These are phyloP conservation scores for Thalassarche chlororhynchos DNA, from an alignment of 2,113 vertebrate species.

Conservation along the genomic window DNA sequence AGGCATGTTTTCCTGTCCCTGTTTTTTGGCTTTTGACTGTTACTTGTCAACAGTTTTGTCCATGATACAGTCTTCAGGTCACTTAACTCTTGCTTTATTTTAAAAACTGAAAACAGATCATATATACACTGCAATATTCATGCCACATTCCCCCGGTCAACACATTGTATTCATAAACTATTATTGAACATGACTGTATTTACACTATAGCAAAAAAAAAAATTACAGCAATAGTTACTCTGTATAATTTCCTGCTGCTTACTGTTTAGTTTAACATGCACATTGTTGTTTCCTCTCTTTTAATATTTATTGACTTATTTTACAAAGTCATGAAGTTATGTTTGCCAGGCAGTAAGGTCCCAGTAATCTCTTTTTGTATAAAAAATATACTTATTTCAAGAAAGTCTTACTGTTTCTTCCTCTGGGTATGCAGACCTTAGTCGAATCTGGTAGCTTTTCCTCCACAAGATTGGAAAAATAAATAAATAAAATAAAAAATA, in stretches of 20 bases:
- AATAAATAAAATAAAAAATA: not conserved
- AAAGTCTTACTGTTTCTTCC: not conserved
- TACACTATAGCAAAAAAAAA: not conserved
- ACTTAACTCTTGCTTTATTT: not conserved
- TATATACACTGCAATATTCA: not conserved
- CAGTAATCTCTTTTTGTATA: not conserved
- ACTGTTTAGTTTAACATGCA: not conserved
- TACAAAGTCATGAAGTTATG: not conserved
- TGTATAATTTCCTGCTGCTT: not conserved
- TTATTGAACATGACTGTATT: not conserved
- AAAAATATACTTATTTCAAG: not conserved
- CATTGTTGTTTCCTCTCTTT: not conserved
- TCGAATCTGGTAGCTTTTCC: not conserved
- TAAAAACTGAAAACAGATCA: not conserved
- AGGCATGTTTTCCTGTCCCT: too few relatives aligned
- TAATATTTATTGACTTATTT: not conserved
- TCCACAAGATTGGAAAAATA: not conserved
- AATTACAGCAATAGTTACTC: not conserved
- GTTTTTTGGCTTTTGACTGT: not conserved
- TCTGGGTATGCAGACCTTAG: not conserved
- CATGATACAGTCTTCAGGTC: not conserved
- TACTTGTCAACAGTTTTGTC: not conserved
- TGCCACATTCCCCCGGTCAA: not conserved
- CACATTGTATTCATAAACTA: not conserved
- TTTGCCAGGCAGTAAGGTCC: not conserved